Evolutionary conservation across 2,888 invertebrate genomes (phyloP), one percentile per base, ranked within the genome.

Genomic region (Hanleya hanleyi): DNA sequence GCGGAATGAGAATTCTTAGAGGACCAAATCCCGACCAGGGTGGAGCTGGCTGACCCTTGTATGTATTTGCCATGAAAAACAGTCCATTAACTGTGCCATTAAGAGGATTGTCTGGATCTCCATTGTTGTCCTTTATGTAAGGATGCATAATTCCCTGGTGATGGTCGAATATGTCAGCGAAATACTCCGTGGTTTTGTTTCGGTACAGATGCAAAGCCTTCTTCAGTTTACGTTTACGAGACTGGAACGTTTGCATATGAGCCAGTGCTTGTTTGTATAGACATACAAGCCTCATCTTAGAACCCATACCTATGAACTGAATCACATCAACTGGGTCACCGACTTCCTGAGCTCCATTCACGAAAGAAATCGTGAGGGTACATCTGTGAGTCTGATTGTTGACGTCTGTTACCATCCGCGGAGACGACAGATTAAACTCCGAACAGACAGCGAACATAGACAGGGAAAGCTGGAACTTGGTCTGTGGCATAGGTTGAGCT

Each of bases 71-170:
- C 18, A 36, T 69, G 36, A 73, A 73, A 51, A 73, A 73, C 4
- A 73, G 69, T 1, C 73, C 73, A 12, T 69, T 57, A 6, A 73
- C 47, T 57, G 65, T 32, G 18, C 70, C 70, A 35, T 69, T 73
- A 33, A 73, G 65, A 57, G 65, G 49, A 26, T 51, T 66, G 1
- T 64, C 57, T 9, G 69, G 66, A 67, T 73, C 73, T 1, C 73
- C 73, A 22, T 64, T 69, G 32, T 65, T 69, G 57, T 73, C 73
- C 57, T 73, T 73, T 15, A 57, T 38, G 69, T 73, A 73, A 47
- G 47, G 47, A 4, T 7, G 18, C 47, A 47, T 47, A 22, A 47
- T 47, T 2, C 47, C 47, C 3, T 7, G 7, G 47, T 47, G 47
- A 4, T 22, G 47, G n/a, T n/a, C n/a, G 47, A 47, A 47, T n/a